Conservation (phyloP, 2,797 vertebrate genomes). For the Sphenodon punctatus region DNA sequence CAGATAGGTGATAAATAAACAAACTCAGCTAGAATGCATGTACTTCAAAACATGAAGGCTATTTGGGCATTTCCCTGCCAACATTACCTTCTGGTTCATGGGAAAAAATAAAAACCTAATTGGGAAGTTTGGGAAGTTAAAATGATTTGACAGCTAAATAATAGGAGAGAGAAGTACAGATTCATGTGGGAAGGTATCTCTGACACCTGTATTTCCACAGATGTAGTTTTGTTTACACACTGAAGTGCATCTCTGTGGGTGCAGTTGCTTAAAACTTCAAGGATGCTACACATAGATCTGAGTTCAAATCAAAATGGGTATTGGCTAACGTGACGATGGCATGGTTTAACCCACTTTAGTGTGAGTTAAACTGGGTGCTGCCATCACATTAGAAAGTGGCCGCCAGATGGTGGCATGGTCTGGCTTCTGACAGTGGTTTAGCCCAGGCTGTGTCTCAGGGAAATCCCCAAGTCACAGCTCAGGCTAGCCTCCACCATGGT, state of each 20-base stretch:
- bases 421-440: too few relatives aligned
- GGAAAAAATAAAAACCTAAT: accelerated
- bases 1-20: neutral
- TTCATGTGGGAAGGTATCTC: neutral
- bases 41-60: neutral
- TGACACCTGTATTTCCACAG: neutral
- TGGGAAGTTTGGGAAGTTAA: neutral
- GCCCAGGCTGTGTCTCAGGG: too few relatives aligned
- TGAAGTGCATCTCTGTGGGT: accelerated
- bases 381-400: too few relatives aligned
- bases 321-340: too few relatives aligned
- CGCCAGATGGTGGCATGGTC: too few relatives aligned
- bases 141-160: neutral
- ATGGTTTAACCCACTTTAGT: too few relatives aligned
- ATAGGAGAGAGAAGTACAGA: neutral
- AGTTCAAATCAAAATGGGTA: too few relatives aligned
- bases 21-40: accelerated
- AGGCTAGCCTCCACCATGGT: too few relatives aligned
- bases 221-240: neutral
- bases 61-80: neutral
- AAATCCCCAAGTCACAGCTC: too few relatives aligned
- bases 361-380: too few relatives aligned
- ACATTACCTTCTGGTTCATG: neutral
- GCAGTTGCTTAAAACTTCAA: neutral
- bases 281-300: neutral